Conservation (phyloP, 1,140 invertebrate species). For the Dinothrombium tinctorium region DNA sequence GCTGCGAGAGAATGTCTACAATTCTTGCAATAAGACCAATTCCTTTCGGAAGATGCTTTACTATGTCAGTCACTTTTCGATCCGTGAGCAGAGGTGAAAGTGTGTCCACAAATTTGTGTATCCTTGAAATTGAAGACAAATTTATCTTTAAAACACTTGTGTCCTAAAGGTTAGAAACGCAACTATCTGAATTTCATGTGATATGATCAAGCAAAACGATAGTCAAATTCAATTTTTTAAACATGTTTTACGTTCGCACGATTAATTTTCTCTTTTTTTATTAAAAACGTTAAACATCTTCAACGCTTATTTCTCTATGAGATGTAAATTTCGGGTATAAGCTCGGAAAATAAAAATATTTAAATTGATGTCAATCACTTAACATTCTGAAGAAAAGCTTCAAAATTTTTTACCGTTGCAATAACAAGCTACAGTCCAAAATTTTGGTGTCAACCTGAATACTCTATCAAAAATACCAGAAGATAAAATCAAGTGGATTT, state of each 20-base stretch:
- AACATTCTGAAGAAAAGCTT: too few relatives aligned
- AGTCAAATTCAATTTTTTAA: background rate
- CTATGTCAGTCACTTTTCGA: constrained; percentile 12
- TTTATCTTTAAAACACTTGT: background rate
- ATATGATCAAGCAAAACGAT: background rate
- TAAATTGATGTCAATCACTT: too few relatives aligned
- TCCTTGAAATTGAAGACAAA: constrained; percentile 7
- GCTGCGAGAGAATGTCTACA: constrained; percentile 12
- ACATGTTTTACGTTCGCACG: background rate
- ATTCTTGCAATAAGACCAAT: constrained; percentile 14
- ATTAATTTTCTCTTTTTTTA: background rate
- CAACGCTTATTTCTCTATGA: too few relatives aligned
- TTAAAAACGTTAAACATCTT: too few relatives aligned
- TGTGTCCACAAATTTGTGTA: constrained; percentile 14
- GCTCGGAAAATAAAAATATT: too few relatives aligned
- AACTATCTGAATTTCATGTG: background rate
- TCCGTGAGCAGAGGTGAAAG: constrained; percentile 14
- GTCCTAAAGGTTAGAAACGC: background rate
- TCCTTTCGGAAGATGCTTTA: constrained; percentile 14
- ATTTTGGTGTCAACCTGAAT: too few relatives aligned
- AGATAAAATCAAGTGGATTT: too few relatives aligned
- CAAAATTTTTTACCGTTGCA: too few relatives aligned
- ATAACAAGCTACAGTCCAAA: too few relatives aligned
- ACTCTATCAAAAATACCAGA: too few relatives aligned
- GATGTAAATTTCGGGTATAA: too few relatives aligned